Base-by-base conservation (phyloP, 2,888 invertebrate species). In the Lathronympha strigana region DNA sequence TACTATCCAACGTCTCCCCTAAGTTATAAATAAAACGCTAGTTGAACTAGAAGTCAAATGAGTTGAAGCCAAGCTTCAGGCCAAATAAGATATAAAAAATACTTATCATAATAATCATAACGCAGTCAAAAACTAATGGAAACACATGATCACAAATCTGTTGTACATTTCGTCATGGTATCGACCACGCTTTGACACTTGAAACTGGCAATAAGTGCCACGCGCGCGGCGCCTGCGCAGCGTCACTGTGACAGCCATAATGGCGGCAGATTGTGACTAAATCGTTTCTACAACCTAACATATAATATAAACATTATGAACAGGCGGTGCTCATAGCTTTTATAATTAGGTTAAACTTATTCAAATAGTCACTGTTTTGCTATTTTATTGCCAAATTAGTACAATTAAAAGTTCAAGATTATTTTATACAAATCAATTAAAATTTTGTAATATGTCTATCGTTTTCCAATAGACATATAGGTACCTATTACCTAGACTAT, bases 201-300 rank as follows among this genome's bases (percentile, higher is more conserved):
- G 70, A 71, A 67, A 66, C 23, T 53, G 64, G 57, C 61, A 58
- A 38, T 36, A 45, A 64, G 62, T 66, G 66, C 78, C 76, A 79
- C 77, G 76, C 81, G 79, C 31, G 43, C 78, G 75, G 73, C 79
- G 87, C 69, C 83, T 86, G 87, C 81, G 80, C 83, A 85, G 69
- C 82, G 81, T 88, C 88, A 86, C 73, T 74, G 75, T 83, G 85
- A 86, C 86, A 83, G 72, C 69, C 72, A 68, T 74, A 75, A 75
- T 77, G 77, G 73, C 74, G 72, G 23, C 38, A 11, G 78, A 84
- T 82, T 81, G 76, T 77, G 76, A 21, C 55, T 31, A 31, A 19
- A 19, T 31, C 21, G 45, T 19, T 28, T 57, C 11, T 43, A 19
- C n/a, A 38, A 38, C 19, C 17, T n/a, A 36, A 36, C 21, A 33